phyloP scores from a whole-genome alignment of 2,888 invertebrate species.

The Cosmorhoe ocellata region DNA sequence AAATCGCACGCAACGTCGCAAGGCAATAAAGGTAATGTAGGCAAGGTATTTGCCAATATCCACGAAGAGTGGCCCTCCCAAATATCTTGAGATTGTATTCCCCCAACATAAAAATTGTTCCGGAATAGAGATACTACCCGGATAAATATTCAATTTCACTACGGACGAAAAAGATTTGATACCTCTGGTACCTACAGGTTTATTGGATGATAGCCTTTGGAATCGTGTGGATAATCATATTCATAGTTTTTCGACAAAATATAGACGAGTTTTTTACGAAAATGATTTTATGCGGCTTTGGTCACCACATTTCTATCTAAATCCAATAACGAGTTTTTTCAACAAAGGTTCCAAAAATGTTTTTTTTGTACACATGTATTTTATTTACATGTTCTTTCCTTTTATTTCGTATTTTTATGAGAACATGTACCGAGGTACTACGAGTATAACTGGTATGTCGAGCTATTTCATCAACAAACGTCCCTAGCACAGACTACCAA shows the following conservation, averaged over 20 bases:
- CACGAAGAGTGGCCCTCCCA: slow-evolving; percentile 78
- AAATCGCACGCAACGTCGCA: slow-evolving; percentile 71
- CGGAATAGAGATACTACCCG: slow-evolving; percentile 81
- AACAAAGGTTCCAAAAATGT: slow-evolving; percentile 24
- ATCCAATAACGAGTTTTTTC: slow-evolving; percentile 42
- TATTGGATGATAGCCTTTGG: slow-evolving; percentile 80
- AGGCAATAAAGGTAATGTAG: slow-evolving; percentile 81
- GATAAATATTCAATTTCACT: slow-evolving; percentile 83
- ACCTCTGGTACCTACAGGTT: slow-evolving; percentile 78
- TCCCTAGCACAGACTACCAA: not conserved
- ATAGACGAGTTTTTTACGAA: slow-evolving; percentile 59
- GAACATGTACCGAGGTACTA: too few species aligned
- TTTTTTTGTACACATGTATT: not conserved
- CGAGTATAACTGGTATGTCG: too few species aligned
- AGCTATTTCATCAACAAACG: slow-evolving; percentile 2
- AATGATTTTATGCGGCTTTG: slow-evolving; percentile 50
- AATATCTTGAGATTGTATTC: slow-evolving; percentile 81
- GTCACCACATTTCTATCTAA: slow-evolving; percentile 46
- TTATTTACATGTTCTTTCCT: not conserved
- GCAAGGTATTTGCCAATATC: slow-evolving; percentile 81
- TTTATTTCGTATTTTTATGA: not conserved
- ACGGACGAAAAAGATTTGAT: slow-evolving; percentile 82
- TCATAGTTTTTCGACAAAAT: slow-evolving; percentile 74
- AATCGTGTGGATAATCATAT: slow-evolving; percentile 80
- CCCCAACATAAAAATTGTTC: slow-evolving; percentile 82